Evolutionary conservation across 2,797 vertebrate species (phyloP).

Genomic region (Mareca penelope): DNA sequence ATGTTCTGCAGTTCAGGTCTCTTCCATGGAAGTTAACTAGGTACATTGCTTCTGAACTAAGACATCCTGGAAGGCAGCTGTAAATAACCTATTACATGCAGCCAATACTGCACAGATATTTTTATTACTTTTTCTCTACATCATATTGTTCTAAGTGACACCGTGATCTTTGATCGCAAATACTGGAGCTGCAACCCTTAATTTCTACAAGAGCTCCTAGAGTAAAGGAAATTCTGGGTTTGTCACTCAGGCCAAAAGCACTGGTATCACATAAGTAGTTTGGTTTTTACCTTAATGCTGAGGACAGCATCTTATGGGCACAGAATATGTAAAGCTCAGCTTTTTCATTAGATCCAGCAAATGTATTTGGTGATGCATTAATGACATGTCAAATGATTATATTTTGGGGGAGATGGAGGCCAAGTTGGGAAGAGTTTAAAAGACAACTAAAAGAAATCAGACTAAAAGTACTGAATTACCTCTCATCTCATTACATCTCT

Average conservation of each 20-base stretch:
- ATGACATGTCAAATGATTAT: not conserved
- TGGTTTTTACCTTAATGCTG: not conserved
- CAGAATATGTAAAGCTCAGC: not conserved
- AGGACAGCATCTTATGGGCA: not conserved
- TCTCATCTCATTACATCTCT: constrained; percentile 40
- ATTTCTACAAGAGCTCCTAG: not conserved
- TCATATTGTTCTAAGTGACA: not conserved
- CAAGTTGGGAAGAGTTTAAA: constrained; percentile 26
- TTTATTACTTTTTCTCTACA: not conserved
- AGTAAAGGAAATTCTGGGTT: not conserved
- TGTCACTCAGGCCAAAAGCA: constrained; percentile 5
- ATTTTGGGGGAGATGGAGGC: constrained; percentile 18
- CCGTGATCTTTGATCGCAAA: not conserved
- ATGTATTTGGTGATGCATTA: not conserved
- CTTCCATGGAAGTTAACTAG: not conserved
- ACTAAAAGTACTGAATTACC: constrained; percentile 52
- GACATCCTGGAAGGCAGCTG: rapidly evolving
- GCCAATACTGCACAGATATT: not conserved
- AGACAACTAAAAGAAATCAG: constrained; percentile 49
- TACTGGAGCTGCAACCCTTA: not conserved
- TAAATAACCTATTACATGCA: not conserved
- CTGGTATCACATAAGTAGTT: not conserved
- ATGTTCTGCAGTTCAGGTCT: not conserved
- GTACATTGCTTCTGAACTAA: not conserved
- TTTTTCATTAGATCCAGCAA: not conserved